Percentiles rank a stretch among this genome's conserved stretches.
Evolutionary conservation across 2,888 invertebrate genomes (phyloP).

Genomic region (Callyntrura guangdongensis): DNA sequence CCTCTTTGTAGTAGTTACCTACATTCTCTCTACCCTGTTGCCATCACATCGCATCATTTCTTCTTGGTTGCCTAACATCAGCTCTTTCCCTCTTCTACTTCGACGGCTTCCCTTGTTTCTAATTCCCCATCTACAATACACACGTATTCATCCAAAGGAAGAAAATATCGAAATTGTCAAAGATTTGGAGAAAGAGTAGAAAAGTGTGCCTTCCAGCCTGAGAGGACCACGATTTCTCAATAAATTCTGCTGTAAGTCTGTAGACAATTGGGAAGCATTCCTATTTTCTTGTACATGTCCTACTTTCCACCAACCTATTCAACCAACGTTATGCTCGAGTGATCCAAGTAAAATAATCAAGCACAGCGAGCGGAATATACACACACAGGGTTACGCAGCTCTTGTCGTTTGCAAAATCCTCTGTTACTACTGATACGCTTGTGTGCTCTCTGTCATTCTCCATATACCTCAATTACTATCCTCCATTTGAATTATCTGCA

Average conservation of each 20-base stretch:
- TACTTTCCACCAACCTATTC: not conserved
- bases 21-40: not conserved
- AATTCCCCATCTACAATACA: too few species aligned
- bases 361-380: not conserved
- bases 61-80: too few species aligned
- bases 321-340: too few species aligned
- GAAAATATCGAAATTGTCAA: conserved; percentile 2
- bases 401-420: not conserved
- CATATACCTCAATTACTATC: too few species aligned
- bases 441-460: conserved; percentile 19
- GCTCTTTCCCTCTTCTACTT: too few species aligned
- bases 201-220: not conserved
- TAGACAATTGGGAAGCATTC: not conserved
- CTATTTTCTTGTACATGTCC: too few species aligned
- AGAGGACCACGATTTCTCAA: not conserved
- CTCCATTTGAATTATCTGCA: too few species aligned
- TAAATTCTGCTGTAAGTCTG: not conserved
- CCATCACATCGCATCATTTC: not conserved
- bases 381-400: too few species aligned
- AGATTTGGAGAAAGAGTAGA: not conserved
- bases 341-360: conserved; percentile 45
- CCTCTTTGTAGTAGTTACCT: conserved; percentile 3
- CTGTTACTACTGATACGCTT: not conserved
- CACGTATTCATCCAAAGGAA: not conserved
- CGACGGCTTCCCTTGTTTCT: too few species aligned